phyloP scores from a whole-genome alignment of 2,797 vertebrate species.

The Myotis planiceps region DNA sequence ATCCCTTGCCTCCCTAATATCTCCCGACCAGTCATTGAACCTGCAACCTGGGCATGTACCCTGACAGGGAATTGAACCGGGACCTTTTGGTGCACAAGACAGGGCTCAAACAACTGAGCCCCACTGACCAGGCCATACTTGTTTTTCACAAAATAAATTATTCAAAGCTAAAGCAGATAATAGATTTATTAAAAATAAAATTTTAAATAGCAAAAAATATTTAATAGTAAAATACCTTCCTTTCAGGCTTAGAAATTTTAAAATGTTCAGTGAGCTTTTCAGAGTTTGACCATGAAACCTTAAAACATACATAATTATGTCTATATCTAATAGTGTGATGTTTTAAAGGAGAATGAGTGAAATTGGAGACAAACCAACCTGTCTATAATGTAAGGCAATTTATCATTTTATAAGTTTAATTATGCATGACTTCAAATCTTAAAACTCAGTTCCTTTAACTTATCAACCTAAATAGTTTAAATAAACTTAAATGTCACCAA shows the following conservation, averaged over 20 bases:
- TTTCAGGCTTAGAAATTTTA: constrained; percentile 29
- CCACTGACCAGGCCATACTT: not conserved
- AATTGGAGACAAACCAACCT: not conserved
- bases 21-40: not conserved
- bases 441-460: constrained; percentile 47
- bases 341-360: not conserved
- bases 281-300: not conserved
- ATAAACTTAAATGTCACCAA: constrained; percentile 18
- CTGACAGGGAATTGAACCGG: not conserved
- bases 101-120: not conserved
- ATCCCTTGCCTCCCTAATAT: not conserved
- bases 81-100: not conserved
- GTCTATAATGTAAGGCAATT: not conserved
- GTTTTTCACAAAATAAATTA: constrained; percentile 16
- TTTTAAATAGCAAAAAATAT: constrained; percentile 42
- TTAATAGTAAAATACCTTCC: constrained; percentile 16
- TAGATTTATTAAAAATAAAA: constrained; percentile 50
- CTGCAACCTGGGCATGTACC: not conserved
- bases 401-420: not conserved
- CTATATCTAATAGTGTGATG: not conserved
- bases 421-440: constrained; percentile 34
- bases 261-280: constrained; percentile 40
- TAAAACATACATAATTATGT: not conserved
- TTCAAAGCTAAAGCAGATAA: constrained; percentile 24
- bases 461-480: constrained; percentile 7